Base-by-base conservation (phyloP, 2,113 vertebrate species). In the Eudorcas thomsonii region DNA sequence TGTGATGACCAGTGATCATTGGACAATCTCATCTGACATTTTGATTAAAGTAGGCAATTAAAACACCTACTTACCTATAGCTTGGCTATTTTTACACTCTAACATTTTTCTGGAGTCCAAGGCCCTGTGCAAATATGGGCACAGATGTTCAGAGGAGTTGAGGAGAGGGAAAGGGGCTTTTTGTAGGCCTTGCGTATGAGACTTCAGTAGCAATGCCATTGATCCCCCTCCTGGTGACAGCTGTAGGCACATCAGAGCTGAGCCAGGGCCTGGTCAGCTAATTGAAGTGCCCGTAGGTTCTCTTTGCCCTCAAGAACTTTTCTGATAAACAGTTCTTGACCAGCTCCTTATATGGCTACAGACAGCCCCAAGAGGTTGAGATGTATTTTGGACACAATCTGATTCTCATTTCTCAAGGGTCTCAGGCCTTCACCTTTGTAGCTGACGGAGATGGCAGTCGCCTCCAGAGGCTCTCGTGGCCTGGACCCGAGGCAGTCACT, bases 271-370 rank as follows among this genome's bases (percentile, higher is more conserved):
- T 80, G 93, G 88, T 97, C 50, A 50, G 84, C 48, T 91, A 92
- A 97, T 39, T 96, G 80, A 97, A 97, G 89, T 94, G 57, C 43
- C 83, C 50, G 48, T 45, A 78, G 91, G 74, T 96, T 97, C 96
- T 98, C 91, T 91, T 94, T 97, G 93, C 91, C 90, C 93, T 97
- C 74, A 57, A 96, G 93, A 97, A 97, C 84, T 4, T 88, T 95
- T 91, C 88, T 96, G 98, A 98, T 97, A 98, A 97, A 92, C 52
- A 60, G 91, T 96, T 93, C 96, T 97, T 97, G 97, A 97, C 97
- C 93, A 96, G 93, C 39, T 97, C 98, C 98, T 98, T 98, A 95
- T 98, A 97, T 98, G 96, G 98, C 48, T 25, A 77, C 33, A 96
- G 91, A 86, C 52, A 82, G 91, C 16, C 43, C 74, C 80, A 67